phyloP scores from a whole-genome alignment of 2,888 invertebrate genomes.

The Alitta virens region DNA sequence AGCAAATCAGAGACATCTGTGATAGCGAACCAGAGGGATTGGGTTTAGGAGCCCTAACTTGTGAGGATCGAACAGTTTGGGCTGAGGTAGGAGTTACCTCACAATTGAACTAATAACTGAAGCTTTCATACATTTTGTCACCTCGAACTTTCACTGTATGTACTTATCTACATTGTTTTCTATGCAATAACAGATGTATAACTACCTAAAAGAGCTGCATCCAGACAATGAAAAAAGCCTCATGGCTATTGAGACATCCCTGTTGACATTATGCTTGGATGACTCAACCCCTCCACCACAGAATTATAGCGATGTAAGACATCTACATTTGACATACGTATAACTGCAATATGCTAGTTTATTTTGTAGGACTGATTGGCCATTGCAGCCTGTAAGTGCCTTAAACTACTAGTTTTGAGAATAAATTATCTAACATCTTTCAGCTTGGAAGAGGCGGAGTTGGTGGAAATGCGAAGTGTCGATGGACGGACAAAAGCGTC shows the following conservation, averaged over 20 bases:
- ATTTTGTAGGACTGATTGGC: too few species aligned
- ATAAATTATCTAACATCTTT: too few species aligned
- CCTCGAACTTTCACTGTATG: too few species aligned
- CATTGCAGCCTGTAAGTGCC: too few species aligned
- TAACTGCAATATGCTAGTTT: too few species aligned
- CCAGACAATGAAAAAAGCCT: conserved; percentile 22
- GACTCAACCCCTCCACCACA: conserved; percentile 13
- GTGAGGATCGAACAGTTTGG: conserved; percentile 62
- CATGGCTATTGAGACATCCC: conserved; percentile 28
- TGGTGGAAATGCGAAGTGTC: conserved; percentile 61
- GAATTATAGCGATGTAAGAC: conserved; percentile 5
- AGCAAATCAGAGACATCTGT: conserved; percentile 57
- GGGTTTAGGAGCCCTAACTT: conserved; percentile 61
- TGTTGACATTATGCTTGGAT: conserved; percentile 30
- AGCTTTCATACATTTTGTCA: too few species aligned
- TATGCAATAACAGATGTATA: conserved; percentile 27
- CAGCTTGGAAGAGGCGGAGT: conserved; percentile 55
- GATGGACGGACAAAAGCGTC: conserved; percentile 66
- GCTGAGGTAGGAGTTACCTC: conserved; percentile 56
- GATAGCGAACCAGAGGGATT: conserved; percentile 52
- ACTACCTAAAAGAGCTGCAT: conserved; percentile 34
- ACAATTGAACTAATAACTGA: too few species aligned
- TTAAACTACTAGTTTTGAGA: too few species aligned
- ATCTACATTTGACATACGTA: too few species aligned
- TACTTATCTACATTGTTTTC: too few species aligned